phyloP scores from a whole-genome alignment of 92 coral and sea anemone genomes.

The Zoanthus solanderi region DNA sequence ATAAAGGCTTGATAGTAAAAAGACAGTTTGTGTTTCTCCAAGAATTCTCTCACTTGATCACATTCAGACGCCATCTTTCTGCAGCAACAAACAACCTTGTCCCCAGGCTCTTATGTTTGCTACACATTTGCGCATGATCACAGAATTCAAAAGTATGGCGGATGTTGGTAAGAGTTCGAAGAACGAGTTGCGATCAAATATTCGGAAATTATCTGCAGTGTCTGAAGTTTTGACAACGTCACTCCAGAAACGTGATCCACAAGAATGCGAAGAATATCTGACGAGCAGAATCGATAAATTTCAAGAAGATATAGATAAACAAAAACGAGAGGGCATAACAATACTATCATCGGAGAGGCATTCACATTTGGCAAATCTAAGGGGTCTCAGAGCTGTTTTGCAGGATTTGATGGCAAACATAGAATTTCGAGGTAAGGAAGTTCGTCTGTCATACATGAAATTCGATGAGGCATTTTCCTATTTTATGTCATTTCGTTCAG shows the following conservation, averaged over 20 bases:
- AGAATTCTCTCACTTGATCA: constrained; percentile 7
- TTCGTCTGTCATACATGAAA: constrained; percentile 50
- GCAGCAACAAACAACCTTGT: constrained; percentile 9
- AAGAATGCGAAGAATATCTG: constrained; percentile 4
- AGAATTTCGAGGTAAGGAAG: constrained; percentile 14
- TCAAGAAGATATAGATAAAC: not conserved
- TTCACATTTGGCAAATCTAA: constrained; percentile 54
- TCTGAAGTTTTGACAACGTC: constrained; percentile 11
- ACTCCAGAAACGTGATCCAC: constrained; percentile 6
- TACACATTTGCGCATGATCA: constrained; percentile 11
- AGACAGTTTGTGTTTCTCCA: constrained; percentile 4
- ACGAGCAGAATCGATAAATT: constrained; percentile 1
- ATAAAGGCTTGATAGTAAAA: constrained; percentile 2
- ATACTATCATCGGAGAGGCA: constrained; percentile 1
- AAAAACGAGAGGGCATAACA: constrained; percentile 10
- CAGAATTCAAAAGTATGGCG: constrained; percentile 11
- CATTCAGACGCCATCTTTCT: constrained; percentile 6
- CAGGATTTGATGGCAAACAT: constrained; percentile 58
- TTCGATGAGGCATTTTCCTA: constrained; percentile 43
- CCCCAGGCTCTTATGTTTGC: constrained; percentile 13
- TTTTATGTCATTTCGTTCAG: constrained; percentile 38
- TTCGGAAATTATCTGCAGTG: constrained; percentile 11
- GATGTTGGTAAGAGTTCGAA: constrained; percentile 1
- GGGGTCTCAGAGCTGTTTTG: constrained; percentile 53
- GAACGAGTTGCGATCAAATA: constrained; percentile 11